These are phyloP conservation scores for Caerostris darwini DNA, from an alignment of 1,140 invertebrate genomes.

Conservation along the genomic window DNA sequence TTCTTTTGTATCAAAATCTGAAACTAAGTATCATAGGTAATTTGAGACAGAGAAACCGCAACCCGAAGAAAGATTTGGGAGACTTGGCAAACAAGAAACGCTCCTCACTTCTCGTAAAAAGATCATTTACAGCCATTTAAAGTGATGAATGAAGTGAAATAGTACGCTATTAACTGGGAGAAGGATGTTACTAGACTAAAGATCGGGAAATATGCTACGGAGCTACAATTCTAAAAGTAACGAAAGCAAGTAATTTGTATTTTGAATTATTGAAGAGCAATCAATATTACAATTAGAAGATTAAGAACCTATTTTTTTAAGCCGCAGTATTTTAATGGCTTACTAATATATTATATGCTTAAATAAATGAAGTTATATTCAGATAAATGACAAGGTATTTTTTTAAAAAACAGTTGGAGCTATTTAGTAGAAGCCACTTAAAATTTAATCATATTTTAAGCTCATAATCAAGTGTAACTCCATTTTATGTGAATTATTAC, in stretches of 20 bases:
- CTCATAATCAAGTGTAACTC: too few relatives aligned
- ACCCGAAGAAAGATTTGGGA: not conserved
- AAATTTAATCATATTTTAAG: too few relatives aligned
- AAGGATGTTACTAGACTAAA: not conserved
- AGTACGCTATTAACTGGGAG: not conserved
- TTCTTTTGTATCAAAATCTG: not conserved
- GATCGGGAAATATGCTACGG: not conserved
- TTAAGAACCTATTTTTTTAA: too few relatives aligned
- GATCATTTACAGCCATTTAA: conserved; percentile 27
- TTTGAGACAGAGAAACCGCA: not conserved
- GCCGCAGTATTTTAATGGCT: too few relatives aligned
- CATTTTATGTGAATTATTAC: too few relatives aligned
- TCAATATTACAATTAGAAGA: too few relatives aligned
- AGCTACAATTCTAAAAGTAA: not conserved
- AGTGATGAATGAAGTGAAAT: not conserved
- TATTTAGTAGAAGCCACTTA: too few relatives aligned
- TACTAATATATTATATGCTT: too few relatives aligned
- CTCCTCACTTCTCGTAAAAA: not conserved
- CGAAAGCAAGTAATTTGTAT: not conserved
- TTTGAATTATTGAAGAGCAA: not conserved
- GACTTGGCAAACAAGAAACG: not conserved
- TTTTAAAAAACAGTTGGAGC: too few relatives aligned
- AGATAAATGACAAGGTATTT: too few relatives aligned
- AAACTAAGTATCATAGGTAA: not conserved
- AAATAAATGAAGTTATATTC: too few relatives aligned